Conservation (phyloP, 2,797 vertebrate species). For the Oryzias sinensis region DNA sequence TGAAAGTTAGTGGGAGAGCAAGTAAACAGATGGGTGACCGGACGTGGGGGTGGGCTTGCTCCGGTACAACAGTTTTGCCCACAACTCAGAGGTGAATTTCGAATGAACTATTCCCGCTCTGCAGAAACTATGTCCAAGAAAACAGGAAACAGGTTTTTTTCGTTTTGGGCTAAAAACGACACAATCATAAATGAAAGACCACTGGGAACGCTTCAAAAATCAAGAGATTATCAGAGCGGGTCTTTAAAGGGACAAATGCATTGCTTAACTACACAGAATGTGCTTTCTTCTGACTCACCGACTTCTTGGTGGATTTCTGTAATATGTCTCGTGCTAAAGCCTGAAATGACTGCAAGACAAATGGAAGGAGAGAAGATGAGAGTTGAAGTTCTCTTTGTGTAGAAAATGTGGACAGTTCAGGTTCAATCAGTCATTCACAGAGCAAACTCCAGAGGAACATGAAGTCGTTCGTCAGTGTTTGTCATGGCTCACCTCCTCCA, state of each 20-base stretch:
- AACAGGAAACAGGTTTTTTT: too few species aligned
- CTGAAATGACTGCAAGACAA: constrained; percentile 79
- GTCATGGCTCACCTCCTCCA: constrained; percentile 85
- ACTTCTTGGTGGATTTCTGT: constrained; percentile 80
- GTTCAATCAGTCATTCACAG: neutral
- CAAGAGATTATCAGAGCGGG: too few species aligned
- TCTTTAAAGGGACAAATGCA: neutral
- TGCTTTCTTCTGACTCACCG: constrained; percentile 62
- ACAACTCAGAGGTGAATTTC: too few species aligned
- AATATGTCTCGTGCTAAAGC: constrained; percentile 88
- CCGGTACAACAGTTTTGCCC: too few species aligned
- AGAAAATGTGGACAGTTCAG: neutral
- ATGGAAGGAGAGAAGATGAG: constrained; percentile 1
- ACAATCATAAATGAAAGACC: too few species aligned
- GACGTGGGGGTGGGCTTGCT: too few species aligned
- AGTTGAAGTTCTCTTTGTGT: neutral
- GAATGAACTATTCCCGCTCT: too few species aligned
- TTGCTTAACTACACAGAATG: neutral
- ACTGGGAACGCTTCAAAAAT: too few species aligned
- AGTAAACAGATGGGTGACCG: too few species aligned
- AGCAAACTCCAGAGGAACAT: neutral
- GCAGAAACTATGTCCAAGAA: too few species aligned
- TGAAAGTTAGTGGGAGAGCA: too few species aligned
- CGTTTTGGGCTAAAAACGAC: too few species aligned
- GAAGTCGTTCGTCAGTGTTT: neutral